Base-by-base conservation (phyloP, 2,113 vertebrate genomes). In the Copsychus sechellarum region DNA sequence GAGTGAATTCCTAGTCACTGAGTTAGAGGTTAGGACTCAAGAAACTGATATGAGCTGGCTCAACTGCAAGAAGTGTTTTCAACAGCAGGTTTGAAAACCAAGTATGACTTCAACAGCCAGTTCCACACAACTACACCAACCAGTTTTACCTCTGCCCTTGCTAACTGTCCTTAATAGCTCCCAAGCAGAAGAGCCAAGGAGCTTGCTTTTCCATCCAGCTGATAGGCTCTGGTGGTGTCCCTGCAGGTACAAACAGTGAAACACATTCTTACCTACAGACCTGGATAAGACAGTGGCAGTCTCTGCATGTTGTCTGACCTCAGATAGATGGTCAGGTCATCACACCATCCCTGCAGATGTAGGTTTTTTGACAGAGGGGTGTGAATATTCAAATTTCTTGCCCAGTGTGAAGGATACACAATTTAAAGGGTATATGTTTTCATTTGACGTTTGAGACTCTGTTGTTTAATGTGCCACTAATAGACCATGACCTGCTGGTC, bases 11-110 rank as follows among this genome's bases (percentile, higher is more conserved):
- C 64, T 81, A 40, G 70, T 50, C 0, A 1, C 54, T 83, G 78
- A 90, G 31, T 80, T 82, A 73, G 50, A 93, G 79, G n/a, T 88
- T 70, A 78, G 23, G 56, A 66, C 34, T 92, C 34, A 61, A 58
- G 29, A 88, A 83, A 62, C 77, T 86, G 42, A 61, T 90, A 87
- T 29, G 47, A 95, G 77, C 58, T 90, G 92, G 34, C 71, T 94
- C 64, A 74, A 23, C 5, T 70, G n/a, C 82, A 90, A 61, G 54
- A 83, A 73, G 3, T 70, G 34, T 88, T 94, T 93, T 85, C 82
- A 90, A 62, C 34, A 61, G 53, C 17, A 61, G 84, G 33, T 64
- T 47, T 71, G 51, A 91, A 94, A 84, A 87, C 22, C 18, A 78
- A 78, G 33, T 67, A 38, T 45, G 38, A 47, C 19, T 92, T 94